These are phyloP conservation scores for Poliocrania exsul DNA, from an alignment of 2,797 vertebrate genomes.

Conservation along the genomic window DNA sequence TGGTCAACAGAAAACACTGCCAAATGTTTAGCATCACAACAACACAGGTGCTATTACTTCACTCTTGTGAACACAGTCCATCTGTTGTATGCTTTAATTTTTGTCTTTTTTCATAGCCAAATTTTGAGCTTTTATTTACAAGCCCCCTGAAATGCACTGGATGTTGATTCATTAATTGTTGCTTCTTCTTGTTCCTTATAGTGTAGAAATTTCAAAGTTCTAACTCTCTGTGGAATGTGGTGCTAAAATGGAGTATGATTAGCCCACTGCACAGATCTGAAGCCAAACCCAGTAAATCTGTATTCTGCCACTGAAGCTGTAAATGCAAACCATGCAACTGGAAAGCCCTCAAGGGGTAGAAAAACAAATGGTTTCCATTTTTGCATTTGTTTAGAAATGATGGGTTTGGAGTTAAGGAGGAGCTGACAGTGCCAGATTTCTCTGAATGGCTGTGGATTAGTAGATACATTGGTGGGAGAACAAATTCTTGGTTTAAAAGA, in stretches of 20 bases:
- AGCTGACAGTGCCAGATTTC: background rate
- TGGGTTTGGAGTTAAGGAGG: background rate
- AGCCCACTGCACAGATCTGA: background rate
- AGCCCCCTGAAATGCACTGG: background rate
- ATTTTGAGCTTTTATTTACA: background rate
- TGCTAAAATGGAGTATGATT: background rate
- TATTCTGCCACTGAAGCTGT: background rate
- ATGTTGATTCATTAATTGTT: background rate
- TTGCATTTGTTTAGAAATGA: background rate
- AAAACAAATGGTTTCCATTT: background rate
- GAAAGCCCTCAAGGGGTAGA: background rate
- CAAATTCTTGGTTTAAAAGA: background rate
- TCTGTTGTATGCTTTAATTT: background rate
- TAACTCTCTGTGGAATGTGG: background rate
- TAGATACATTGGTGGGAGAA: background rate
- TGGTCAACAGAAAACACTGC: constrained; percentile 17
- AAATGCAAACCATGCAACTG: background rate
- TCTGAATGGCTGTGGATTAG: background rate
- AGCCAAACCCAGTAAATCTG: background rate
- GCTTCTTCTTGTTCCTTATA: background rate
- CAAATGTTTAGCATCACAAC: background rate
- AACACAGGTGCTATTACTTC: background rate
- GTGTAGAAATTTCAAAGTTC: background rate
- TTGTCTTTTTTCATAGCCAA: background rate
- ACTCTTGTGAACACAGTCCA: background rate